Evolutionary conservation across 2,888 invertebrate genomes (phyloP).

Genomic region (Tachina lurida): DNA sequence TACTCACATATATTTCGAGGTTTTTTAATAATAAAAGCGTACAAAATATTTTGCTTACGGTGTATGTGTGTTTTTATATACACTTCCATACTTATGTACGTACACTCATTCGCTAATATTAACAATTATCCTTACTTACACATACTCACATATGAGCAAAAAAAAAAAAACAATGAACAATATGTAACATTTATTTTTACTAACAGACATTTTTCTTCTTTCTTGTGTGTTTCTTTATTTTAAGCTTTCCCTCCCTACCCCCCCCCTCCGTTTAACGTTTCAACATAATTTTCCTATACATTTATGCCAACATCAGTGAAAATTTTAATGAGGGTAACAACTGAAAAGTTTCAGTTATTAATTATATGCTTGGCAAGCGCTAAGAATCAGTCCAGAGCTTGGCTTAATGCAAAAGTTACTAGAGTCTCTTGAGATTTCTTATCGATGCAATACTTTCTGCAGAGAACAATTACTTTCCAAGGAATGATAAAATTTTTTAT

Average conservation of each 20-base stretch:
- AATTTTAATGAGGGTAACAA: slow-evolving; percentile 6
- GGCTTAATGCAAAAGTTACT: too few relatives aligned
- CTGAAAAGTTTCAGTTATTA: not conserved
- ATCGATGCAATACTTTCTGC: too few relatives aligned
- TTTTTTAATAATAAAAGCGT: slow-evolving; percentile 53
- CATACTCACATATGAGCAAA: not conserved
- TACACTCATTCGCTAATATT: slow-evolving; percentile 28
- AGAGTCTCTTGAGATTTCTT: too few relatives aligned
- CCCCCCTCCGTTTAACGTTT: not conserved
- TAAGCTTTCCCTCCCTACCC: too few relatives aligned
- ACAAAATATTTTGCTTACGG: slow-evolving; percentile 36
- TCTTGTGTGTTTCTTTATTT: too few relatives aligned
- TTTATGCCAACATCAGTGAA: slow-evolving; percentile 2
- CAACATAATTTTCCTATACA: slow-evolving; percentile 17
- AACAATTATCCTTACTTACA: slow-evolving; percentile 23
- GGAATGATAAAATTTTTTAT: too few relatives aligned
- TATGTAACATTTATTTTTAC: slow-evolving; percentile 67
- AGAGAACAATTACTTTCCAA: too few relatives aligned
- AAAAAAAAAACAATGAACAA: slow-evolving; percentile 55
- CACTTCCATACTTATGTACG: not conserved
- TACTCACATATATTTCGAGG: slow-evolving; percentile 29
- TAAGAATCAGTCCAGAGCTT: not conserved
- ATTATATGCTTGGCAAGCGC: not conserved
- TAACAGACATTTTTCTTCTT: slow-evolving; percentile 46
- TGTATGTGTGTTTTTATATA: slow-evolving; percentile 1